Conservation (phyloP, 1,140 invertebrate genomes). For the Eupeodes corollae region DNA sequence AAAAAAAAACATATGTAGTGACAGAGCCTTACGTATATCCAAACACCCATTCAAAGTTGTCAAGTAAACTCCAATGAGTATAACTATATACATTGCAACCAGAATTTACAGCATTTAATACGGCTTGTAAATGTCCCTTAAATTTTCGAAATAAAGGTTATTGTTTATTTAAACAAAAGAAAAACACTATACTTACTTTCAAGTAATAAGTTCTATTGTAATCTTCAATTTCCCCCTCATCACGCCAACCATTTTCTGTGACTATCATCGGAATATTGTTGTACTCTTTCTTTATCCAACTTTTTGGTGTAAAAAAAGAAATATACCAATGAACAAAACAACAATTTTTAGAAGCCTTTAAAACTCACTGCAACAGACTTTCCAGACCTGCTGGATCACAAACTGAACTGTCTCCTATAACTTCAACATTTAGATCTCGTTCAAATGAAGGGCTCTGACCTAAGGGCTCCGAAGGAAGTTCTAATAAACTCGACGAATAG, state of each 20-base stretch:
- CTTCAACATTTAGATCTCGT: conserved; percentile 31
- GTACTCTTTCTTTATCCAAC: conserved; percentile 44
- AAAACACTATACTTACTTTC: conserved; percentile 10
- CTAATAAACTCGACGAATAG: conserved; percentile 41
- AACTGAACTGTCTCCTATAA: conserved; percentile 21
- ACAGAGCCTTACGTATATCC: conserved; percentile 47
- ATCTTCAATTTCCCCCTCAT: conserved; percentile 43
- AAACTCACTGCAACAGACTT: conserved; percentile 41
- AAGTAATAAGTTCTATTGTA: conserved; percentile 34
- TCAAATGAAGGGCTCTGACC: conserved; percentile 23
- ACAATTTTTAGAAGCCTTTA: neutral
- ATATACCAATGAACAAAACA: neutral
- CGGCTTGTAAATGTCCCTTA: conserved; percentile 47
- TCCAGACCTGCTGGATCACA: conserved; percentile 36
- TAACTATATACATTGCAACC: conserved; percentile 53
- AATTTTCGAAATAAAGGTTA: too few species aligned
- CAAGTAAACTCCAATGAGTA: conserved; percentile 60
- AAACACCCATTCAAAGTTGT: conserved; percentile 66
- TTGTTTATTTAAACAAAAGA: too few species aligned
- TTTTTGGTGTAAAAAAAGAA: conserved; percentile 26
- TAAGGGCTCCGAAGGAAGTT: conserved; percentile 10
- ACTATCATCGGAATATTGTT: conserved; percentile 40
- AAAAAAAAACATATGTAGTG: neutral
- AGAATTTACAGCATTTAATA: conserved; percentile 53
- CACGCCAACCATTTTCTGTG: conserved; percentile 59